phyloP scores from a whole-genome alignment of 2,888 invertebrate species.

The Fissipunctia ypsillon region DNA sequence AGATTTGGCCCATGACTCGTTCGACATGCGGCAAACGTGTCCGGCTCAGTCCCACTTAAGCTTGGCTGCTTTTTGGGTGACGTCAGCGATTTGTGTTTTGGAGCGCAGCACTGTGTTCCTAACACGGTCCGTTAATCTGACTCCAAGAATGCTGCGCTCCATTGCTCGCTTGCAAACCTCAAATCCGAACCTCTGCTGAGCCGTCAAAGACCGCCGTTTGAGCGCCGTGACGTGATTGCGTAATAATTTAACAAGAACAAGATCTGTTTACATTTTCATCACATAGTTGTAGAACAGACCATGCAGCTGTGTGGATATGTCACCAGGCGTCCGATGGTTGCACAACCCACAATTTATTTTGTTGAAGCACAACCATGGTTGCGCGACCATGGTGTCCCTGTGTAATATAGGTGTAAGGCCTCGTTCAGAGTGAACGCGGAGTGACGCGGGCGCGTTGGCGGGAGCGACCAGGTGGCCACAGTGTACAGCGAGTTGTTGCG shows the following conservation, averaged over 20 bases:
- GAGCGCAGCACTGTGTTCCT: no score
- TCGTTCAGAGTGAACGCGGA: neutral
- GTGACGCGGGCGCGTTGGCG: neutral
- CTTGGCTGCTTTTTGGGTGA: no score
- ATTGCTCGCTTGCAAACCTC: no score
- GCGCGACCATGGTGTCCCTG: neutral
- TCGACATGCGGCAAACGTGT: no score
- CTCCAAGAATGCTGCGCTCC: no score
- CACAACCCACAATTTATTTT: neutral
- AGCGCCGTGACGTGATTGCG: no score
- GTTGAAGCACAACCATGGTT: neutral
- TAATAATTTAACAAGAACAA: neutral
- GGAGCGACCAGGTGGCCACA: neutral
- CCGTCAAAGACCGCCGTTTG: no score
- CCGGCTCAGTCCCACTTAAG: no score
- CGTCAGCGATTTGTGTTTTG: no score
- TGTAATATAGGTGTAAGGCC: conserved; percentile 1
- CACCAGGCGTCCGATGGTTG: neutral
- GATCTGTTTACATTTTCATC: neutral
- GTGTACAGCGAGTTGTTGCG: neutral
- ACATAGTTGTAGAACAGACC: neutral
- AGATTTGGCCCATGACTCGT: no score
- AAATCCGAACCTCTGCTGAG: no score
- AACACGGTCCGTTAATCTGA: no score
- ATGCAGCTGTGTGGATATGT: neutral